Conservation (phyloP, 2,797 vertebrate species). For the Cyclopterus lumpus region DNA sequence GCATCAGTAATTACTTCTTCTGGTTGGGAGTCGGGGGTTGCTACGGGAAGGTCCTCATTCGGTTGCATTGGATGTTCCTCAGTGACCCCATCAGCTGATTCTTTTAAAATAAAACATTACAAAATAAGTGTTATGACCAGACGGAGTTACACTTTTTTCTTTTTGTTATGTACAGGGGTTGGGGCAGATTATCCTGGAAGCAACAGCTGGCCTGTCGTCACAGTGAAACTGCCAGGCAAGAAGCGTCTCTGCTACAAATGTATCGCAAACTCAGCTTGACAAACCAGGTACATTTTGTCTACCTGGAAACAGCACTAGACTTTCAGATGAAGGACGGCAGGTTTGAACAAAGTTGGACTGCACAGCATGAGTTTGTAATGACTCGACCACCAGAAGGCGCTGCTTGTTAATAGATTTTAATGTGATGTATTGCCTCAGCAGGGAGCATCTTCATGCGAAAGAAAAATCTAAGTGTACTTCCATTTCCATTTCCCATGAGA, state of each 20-base stretch:
- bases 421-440: slow-evolving; percentile 34
- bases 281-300: neutral
- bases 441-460: slow-evolving; percentile 16
- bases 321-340: slow-evolving; percentile 22
- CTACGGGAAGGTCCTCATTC: slow-evolving; percentile 35
- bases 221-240: neutral
- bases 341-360: slow-evolving; percentile 24
- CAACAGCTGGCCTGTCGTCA: neutral
- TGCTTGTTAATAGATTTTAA: slow-evolving; percentile 43
- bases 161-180: no score
- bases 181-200: no score
- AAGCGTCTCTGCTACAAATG: slow-evolving; percentile 6
- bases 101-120: slow-evolving; percentile 61
- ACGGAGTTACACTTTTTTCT: neutral
- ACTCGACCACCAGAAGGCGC: slow-evolving; percentile 10
- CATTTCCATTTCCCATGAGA: slow-evolving; percentile 32
- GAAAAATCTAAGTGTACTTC: slow-evolving; percentile 38
- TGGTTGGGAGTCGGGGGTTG: slow-evolving; percentile 35
- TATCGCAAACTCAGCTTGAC: neutral
- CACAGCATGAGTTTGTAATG: slow-evolving; percentile 44
- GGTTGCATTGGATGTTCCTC: slow-evolving; percentile 36
- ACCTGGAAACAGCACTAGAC: neutral
- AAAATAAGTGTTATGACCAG: neutral
- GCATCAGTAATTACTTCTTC: slow-evolving; percentile 30
- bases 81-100: slow-evolving; percentile 25